Evolutionary conservation across 1,140 invertebrate genomes (phyloP).

Genomic region (Dysdera silvatica): DNA sequence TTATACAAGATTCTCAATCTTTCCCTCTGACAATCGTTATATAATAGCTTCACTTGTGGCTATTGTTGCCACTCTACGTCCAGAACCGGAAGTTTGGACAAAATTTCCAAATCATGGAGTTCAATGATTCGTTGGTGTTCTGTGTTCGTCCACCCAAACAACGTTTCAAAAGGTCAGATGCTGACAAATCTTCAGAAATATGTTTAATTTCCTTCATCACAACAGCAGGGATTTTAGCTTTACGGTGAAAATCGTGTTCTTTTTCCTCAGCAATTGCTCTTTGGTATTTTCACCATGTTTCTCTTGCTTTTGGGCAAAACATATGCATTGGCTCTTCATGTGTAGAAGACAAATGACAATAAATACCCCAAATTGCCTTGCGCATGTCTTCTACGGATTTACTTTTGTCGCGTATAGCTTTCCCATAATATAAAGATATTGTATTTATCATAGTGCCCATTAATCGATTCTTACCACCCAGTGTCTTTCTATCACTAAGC

Average conservation of each 20-base stretch:
- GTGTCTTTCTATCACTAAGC: too few species aligned
- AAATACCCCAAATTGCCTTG: too few species aligned
- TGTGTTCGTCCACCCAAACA: constrained; percentile 2
- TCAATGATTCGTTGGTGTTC: background rate
- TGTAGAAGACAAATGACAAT: background rate
- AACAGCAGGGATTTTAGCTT: background rate
- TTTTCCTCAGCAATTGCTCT: background rate
- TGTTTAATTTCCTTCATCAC: background rate
- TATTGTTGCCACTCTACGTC: background rate
- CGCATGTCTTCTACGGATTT: too few species aligned
- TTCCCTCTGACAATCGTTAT: too few species aligned
- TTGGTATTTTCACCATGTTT: constrained; percentile 1
- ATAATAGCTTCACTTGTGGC: too few species aligned
- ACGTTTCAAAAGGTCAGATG: background rate
- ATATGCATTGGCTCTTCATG: constrained; percentile 5
- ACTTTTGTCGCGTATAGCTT: too few species aligned
- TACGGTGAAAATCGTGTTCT: background rate
- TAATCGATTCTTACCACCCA: too few species aligned
- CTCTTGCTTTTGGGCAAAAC: background rate
- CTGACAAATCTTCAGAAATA: constrained; percentile 1
- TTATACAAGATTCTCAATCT: too few species aligned
- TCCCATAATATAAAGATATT: too few species aligned
- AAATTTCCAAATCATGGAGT: background rate
- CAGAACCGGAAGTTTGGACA: background rate
- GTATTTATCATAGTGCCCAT: too few species aligned